Base-by-base conservation (phyloP, 2,113 vertebrate genomes). In the Propithecus coquereli region DNA sequence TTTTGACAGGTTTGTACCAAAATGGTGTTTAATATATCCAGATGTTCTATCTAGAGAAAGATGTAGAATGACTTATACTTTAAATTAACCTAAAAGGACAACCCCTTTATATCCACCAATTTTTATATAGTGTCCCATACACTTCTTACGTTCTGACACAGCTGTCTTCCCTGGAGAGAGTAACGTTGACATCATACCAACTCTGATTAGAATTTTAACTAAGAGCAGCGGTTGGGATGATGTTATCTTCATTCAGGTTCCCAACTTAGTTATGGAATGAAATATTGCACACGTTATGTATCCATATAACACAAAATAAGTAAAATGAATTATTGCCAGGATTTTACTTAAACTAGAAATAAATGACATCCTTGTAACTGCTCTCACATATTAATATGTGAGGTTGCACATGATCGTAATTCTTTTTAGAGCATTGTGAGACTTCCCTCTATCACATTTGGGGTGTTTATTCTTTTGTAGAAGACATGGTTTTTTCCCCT, bases 1-100 rank as follows among this genome's bases (percentile, higher is more conserved):
- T 87, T 97, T 95, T 89, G 71, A 94, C 45, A 96, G n/a, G 22
- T 96, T 96, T 92, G 20, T 94, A 85, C 59, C 73, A 88, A 95
- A 95, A 37, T 84, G n/a, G 37, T 61, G 40, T 83, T 97, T n/a
- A 59, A 4, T 86, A 11, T 87, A 47, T 96, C 77, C 89, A 91
- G 93, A 50, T 96, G 57, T 23, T 94, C 68, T 79, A 82, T 32
- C 6, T 47, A 54, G 37, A 71, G 91, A 91, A 3, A 40, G 95
- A 84, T 32, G 5, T 23, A 80, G 17, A 90, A 86, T 96, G 86
- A 93, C 61, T 94, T 85, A 92, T 74, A 81, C 20, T 93, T 73
- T 81, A 80, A 94, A 43, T 74, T 59, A 95, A 65, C 88, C 57
- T 89, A 79, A 87, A 97, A 91, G 70, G 22, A 80, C 94, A 88